Percentiles rank a stretch among this genome's conserved stretches.
Conservation (phyloP, 2,797 vertebrate genomes). For the Hypotaenidia philippensis region DNA sequence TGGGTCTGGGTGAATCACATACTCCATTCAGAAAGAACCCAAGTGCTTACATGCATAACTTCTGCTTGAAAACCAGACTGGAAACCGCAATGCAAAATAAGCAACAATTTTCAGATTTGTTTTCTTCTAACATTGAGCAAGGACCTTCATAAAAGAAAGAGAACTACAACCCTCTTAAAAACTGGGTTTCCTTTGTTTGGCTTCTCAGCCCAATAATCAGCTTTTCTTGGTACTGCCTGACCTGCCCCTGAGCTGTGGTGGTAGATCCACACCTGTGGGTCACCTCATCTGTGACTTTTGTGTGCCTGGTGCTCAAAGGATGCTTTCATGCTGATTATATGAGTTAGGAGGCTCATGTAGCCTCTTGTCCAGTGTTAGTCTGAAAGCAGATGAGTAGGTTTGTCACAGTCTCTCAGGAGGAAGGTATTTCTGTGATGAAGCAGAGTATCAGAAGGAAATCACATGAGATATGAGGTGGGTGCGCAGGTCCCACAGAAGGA, state of each 20-base stretch:
- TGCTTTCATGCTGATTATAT: neutral
- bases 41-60: neutral
- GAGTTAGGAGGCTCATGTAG: neutral
- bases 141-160: neutral
- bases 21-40: neutral
- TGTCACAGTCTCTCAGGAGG: neutral
- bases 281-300: neutral
- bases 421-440: neutral
- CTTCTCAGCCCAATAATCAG: neutral
- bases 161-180: neutral
- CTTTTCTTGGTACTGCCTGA: neutral
- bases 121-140: neutral
- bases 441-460: neutral
- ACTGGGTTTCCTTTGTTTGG: neutral
- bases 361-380: neutral
- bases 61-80: neutral
- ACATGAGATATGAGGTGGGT: neutral
- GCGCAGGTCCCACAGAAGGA: neutral
- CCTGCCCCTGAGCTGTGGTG: neutral
- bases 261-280: neutral
- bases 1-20: neutral
- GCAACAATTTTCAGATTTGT: neutral
- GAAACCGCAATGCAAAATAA: neutral
- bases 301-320: neutral
- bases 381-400: neutral